Evolutionary conservation across 2,113 vertebrate genomes (phyloP), one percentile per base, ranked within the genome.

Genomic region (Dicentrarchus labrax): DNA sequence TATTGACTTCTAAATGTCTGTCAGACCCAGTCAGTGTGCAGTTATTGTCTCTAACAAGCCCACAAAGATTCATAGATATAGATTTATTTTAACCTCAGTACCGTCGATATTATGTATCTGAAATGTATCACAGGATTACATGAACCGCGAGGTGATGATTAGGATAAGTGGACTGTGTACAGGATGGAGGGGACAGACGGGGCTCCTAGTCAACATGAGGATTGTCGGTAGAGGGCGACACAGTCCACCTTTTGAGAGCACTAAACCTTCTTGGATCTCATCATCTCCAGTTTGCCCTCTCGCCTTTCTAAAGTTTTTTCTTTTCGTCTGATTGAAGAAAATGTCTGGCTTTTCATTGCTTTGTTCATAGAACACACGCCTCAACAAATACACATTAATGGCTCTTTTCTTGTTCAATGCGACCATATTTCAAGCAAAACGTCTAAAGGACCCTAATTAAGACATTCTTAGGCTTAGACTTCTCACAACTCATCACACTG

Each of bases 221-320:
- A 0, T 6, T 0, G 53, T 21, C 95, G 45, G 59, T 80, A 93
- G 95, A 91, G 92, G 94, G 95, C 90, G 93, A 91, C 94, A 93
- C 30, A 95, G 88, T 80, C 90, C 93, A 67, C 4, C 6, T 21
- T 86, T 90, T 90, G 39, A 38, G 2, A 7, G 47, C 73, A 38
- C 8, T 5, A 0, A 22, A 4, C 30, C 72, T 65, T 43, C 6
- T 5, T 6, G 21, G 48, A 10, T 48, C 15, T 5, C 13, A 6
- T 22, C n/a, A 8, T 24, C n/a, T 65, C 24, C 59, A 16, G 13
- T 12, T 75, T 36, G 2, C 10, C 11, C 7, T 7, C 7, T 4
- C 16, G 6, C 4, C 22, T 68, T 74, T 66, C 2, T 38, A 0
- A 24, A 41, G 16, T 51, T 74, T 36, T 38, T 54, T 59, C 22